Base-by-base conservation (phyloP, 2,113 vertebrate species). In the Ophthalmolycus amberensis region DNA sequence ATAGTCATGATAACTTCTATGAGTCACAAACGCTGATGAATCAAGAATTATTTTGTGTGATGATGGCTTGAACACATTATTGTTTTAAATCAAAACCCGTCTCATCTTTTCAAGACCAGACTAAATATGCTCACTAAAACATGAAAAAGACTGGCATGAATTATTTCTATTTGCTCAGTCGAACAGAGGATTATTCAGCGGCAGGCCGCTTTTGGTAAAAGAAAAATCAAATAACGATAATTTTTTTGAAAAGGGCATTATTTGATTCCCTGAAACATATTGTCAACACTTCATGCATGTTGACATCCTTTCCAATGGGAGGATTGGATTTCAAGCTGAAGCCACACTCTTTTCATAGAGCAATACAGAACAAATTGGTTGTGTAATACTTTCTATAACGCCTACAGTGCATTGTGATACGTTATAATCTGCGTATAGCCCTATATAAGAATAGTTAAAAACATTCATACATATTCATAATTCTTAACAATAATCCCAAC, bases 81-180 rank as follows among this genome's bases (percentile, higher is more conserved):
- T 76, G 50, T 78, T 25, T 25, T 27, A 71, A 71, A 63, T 77
- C 37, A 70, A 73, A 77, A 29, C 6, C 16, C 9, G 25, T 40
- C 37, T 67, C n/a, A 11, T n/a, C 18, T 71, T 56, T 63, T 60
- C 10, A 54, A 77, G 37, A 67, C 44, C 32, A 40, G n/a, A 80
- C 38, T 62, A 59, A 34, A 74, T 7, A 52, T 65, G 1, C 3
- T 7, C 4, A 1, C 15, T 60, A 9, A 71, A 60, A 66, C 56
- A 56, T 66, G 42, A 85, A 58, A 29, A 62, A 38, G 37, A 50
- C 32, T 22, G 2, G 25, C 62, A 48, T 78, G n/a, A 80, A 77
- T 79, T 14, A 85, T 75, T 83, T 63, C 20, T 58, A 2, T 79
- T 54, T 38, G 40, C 74, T 80, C 44, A 15, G 29, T 27, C 11